Evolutionary conservation across 2,888 invertebrate species (phyloP), one percentile per base, ranked within the genome.

Genomic region (Calephelis perditalis): DNA sequence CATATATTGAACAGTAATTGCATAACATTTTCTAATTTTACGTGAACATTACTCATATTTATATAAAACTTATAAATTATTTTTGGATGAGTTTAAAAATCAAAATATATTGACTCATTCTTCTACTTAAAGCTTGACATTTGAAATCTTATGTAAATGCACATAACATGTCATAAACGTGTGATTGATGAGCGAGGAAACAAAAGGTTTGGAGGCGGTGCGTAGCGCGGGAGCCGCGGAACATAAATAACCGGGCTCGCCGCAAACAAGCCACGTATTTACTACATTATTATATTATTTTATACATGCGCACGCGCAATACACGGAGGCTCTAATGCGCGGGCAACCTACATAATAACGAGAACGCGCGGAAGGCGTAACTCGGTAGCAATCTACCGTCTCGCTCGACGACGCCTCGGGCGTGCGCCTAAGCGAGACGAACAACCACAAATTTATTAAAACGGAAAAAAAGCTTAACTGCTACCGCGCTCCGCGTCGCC

Each of bases 361-460:
- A 84, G 85, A 84, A 79, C 82, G 87, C 79, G 81, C 84, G 87
- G 87, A 87, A 90, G 90, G 91, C 89, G 91, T 91, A 90, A 90
- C 89, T 77, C 90, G 77, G 91, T 86, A 81, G 91, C 88, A 77
- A 78, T 84, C 79, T 75, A 72, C 80, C 81, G 78, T 84, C 86
- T 81, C 86, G 74, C 83, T 87, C 84, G 73, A 76, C 75, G 81
- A 75, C 79, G 83, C 85, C 85, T 77, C 83, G 73, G 84, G 85
- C 88, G 84, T 79, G 84, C 84, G 85, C 79, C 82, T 81, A 83
- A 87, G 86, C 84, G 86, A 86, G 84, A 86, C 86, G 84, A 81
- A 88, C 84, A 81, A 87, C 83, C 85, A 86, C 87, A 88, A 89
- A 90, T 89, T 90, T 89, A 90, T 90, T 88, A 86, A 89, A 88